Base-by-base conservation (phyloP, 2,113 vertebrate genomes). In the Setophaga kirtlandii region DNA sequence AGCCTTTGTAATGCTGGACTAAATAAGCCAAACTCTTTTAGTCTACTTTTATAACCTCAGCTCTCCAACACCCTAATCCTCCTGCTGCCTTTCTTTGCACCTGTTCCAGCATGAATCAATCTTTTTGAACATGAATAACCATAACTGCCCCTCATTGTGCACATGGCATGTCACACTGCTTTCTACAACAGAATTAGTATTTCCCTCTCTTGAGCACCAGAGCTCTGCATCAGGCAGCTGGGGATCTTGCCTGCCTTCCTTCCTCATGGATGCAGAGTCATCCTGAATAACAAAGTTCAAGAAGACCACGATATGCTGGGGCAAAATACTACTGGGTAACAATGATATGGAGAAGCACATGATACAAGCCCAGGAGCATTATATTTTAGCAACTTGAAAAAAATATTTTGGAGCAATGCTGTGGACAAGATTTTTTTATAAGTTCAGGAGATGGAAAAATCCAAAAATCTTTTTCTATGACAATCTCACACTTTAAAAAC, bases 71-170 rank as follows among this genome's bases (percentile, higher is more conserved):
- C 73, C 56, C 86, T 96, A 94, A 94, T 96, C 95, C 93, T 86
- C 86, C 60, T 1, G 35, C 89, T 90, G 95, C 94, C 89, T 94
- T 92, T 96, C 89, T 92, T 81, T 97, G 95, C 96, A 97, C 96
- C 96, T 96, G 95, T 93, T 97, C 86, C 91, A 89, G 94, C 15
- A 69, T 95, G 95, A 96, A 97, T 94, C 96, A 96, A 93, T 87
- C 95, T 93, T 95, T 94, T 70, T 81, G 91, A 93, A 90, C 23
- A 7, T 49, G 94, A 94, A 94, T 90, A 89, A 92, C 94, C 93
- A 83, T 88, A 94, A 81, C 94, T 95, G 62, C 86, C 73, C 89
- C 3, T 23, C 89, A 83, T 89, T 96, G 96, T 95, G 85, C 59
- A 41, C 44, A 58, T 92, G 90, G 88, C 92, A 90, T 58, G 95